Percentiles rank a stretch among this genome's conserved stretches.
Conservation (phyloP, 2,888 invertebrate species). For the Limnephilus auricula region DNA sequence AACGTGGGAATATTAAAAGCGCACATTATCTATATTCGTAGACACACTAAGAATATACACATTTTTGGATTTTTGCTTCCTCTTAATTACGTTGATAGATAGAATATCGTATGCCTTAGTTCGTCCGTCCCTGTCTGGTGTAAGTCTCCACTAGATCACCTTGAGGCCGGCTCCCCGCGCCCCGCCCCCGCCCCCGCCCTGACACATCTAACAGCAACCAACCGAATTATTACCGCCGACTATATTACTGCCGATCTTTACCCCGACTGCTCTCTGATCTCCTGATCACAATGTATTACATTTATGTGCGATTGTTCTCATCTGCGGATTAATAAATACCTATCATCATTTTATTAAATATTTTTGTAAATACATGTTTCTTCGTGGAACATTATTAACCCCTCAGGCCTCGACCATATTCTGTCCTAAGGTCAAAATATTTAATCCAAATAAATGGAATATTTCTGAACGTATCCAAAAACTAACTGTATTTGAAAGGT, state of each 20-base stretch:
- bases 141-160: constrained; percentile 49
- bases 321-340: background rate
- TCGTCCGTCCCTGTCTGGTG: background rate
- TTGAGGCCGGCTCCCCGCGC: constrained; percentile 36
- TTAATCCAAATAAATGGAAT: no score
- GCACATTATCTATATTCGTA: no score
- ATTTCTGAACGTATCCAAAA: no score
- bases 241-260: constrained; percentile 16
- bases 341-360: background rate
- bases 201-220: constrained; percentile 28
- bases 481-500: no score
- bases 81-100: no score
- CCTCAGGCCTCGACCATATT: no score
- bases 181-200: background rate
- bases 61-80: no score
- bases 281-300: background rate
- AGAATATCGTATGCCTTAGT: background rate
- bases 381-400: background rate
- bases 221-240: constrained; percentile 41
- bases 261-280: constrained; percentile 20
- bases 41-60: no score
- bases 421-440: no score
- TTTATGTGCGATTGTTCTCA: background rate
- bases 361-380: background rate
- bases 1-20: no score